Percentiles rank a stretch among this genome's conserved stretches.
These are phyloP conservation scores for Montipora sp. DNA, from an alignment of 64 coral and sea anemone genomes.

Conservation along the genomic window DNA sequence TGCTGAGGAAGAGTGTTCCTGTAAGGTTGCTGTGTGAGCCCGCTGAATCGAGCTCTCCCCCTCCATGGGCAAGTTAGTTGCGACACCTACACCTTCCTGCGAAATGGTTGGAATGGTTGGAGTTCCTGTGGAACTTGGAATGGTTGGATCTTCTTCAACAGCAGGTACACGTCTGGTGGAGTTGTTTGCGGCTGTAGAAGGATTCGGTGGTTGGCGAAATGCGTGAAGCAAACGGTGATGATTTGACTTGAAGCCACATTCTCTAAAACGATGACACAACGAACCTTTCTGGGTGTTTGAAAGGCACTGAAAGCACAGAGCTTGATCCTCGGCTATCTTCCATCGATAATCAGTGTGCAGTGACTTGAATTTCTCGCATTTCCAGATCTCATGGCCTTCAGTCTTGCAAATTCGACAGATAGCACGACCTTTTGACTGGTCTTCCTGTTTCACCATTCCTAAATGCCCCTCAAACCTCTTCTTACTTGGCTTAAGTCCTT, in stretches of 20 bases:
- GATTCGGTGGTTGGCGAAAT: not conserved
- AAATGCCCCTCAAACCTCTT: slow-evolving; percentile 12
- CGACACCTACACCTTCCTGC: not conserved
- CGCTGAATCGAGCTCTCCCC: not conserved
- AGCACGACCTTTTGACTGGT: slow-evolving; percentile 12
- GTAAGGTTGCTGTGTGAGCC: not conserved
- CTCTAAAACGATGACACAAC: slow-evolving; percentile 48
- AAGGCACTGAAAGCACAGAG: slow-evolving; percentile 35
- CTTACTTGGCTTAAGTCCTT: slow-evolving; percentile 19
- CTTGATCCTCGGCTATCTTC: slow-evolving; percentile 23
- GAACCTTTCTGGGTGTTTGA: slow-evolving; percentile 18
- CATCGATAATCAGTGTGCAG: slow-evolving; percentile 34
- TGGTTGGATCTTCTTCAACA: slow-evolving; percentile 40
- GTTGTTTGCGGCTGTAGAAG: not conserved
- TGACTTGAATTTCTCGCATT: slow-evolving; percentile 15
- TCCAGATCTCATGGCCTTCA: slow-evolving; percentile 34
- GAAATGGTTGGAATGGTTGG: no score
- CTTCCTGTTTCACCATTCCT: not conserved
- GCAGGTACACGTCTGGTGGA: slow-evolving; percentile 33
- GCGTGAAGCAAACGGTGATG: slow-evolving; percentile 28
- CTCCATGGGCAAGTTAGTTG: not conserved
- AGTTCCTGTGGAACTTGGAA: slow-evolving; percentile 12
- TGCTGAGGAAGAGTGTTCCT: not conserved
- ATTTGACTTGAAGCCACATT: slow-evolving; percentile 34
- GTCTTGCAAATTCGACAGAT: not conserved